phyloP scores from a whole-genome alignment of 2,113 vertebrate genomes.

The Chamaetylas fuelleborni region DNA sequence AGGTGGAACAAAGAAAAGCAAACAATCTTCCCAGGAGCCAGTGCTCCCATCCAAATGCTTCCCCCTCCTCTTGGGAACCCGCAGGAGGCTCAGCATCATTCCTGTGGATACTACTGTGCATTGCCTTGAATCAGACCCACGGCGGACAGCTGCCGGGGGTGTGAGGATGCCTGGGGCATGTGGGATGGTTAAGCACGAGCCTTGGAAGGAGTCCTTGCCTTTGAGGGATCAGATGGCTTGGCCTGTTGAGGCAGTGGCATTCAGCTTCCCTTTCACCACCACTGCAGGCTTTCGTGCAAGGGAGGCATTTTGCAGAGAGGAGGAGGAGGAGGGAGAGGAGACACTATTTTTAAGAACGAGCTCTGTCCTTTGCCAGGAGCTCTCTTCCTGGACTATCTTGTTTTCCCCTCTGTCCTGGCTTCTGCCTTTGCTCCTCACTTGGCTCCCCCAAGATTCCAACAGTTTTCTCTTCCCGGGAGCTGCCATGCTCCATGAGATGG shows the following conservation, averaged over 20 bases:
- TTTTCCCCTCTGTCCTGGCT: neutral
- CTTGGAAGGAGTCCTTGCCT: slow-evolving; percentile 28
- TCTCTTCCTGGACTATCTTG: neutral
- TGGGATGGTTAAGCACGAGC: slow-evolving; percentile 22
- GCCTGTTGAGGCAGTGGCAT: neutral
- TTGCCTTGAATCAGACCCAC: neutral
- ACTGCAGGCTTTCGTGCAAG: neutral
- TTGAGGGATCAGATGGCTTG: slow-evolving; percentile 24
- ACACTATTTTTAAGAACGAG: slow-evolving; percentile 24
- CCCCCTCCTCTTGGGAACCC: neutral
- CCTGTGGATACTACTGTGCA: neutral
- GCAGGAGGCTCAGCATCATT: neutral
- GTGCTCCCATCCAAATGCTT: slow-evolving; percentile 2
- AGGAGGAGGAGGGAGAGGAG: neutral
- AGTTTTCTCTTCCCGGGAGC: neutral
- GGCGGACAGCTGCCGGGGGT: neutral
- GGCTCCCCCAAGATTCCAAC: neutral
- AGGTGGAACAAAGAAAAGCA: slow-evolving; percentile 50
- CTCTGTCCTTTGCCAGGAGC: neutral
- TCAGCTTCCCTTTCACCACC: neutral
- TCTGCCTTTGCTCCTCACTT: neutral
- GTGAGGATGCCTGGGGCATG: neutral
- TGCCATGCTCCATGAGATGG: neutral
- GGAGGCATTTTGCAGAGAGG: slow-evolving; percentile 13
- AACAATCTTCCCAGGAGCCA: slow-evolving; percentile 31